Evolutionary conservation across 2,888 invertebrate genomes (phyloP), one percentile per base, ranked within the genome.

Genomic region (Crepidodera aurea): DNA sequence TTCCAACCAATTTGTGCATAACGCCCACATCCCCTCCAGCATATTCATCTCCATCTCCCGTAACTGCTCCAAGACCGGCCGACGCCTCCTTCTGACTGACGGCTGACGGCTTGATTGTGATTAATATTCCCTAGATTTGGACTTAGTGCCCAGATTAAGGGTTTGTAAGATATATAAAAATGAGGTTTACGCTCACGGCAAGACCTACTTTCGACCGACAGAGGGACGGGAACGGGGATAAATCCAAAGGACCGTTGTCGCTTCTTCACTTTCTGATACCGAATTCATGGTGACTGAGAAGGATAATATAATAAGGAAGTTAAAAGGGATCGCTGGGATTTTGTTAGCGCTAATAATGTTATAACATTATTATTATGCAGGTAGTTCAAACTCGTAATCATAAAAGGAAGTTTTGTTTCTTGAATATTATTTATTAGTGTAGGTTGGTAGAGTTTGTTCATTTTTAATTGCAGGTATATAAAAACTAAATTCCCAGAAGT

Each of bases 81-180:
- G 48, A 19, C 54, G 50, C 50, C 50, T 34, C 18, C 63, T 48
- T 12, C 62, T 62, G 73, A 73, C 71, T 73, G 75, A 74, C 71
- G 71, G 68, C 71, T 75, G 74, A 72, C 74, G 60, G 60, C 60
- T 73, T 77, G 76, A 77, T 77, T 77, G 77, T 77, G 77, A 77
- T 77, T 77, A 77, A 77, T 77, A 76, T 74, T 74, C 73, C 57
- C 69, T 53, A 72, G 74, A 73, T 74, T 75, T 67, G 72, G 73
- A 72, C 72, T 68, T 71, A 68, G 69, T 64, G 72, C 62, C 66
- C 68, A 68, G 73, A 73, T 74, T 73, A 60, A 34, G 72, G 73
- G 69, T 66, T 64, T 60, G 63, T 57, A 22, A 27, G 59, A 48
- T 48, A 27, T 48, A 25, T 37, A 57, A 57, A 57, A 57, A 48